Base-by-base conservation (phyloP, 2,888 invertebrate genomes). In the Drosophila flavopinicola region DNA sequence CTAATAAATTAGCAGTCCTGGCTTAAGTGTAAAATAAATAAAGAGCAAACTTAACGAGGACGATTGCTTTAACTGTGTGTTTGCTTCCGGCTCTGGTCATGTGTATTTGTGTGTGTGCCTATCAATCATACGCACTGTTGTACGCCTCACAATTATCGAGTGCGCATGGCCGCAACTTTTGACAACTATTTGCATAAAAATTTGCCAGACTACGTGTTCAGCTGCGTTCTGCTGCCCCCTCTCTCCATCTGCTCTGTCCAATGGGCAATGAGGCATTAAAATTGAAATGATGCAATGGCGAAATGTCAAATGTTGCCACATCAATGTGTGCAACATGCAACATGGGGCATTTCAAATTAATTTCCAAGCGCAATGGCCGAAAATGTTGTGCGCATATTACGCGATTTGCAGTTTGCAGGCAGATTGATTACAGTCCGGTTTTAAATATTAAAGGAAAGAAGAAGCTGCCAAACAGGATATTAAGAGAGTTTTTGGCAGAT, bases 1-100 rank as follows among this genome's bases (percentile, higher is more conserved):
- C 70, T 64, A 78, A 86, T 84, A 84, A 84, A 84, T 84, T 85
- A 85, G 77, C 68, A 58, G 52, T 39, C 49, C 29, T 39, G 63
- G 67, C 71, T 85, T 79, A 71, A 80, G 68, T 77, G 66, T 68
- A 73, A 66, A 78, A 61, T 70, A 79, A 66, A 75, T 73, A 70
- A 75, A 72, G 63, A 73, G 57, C 63, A 54, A 84, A 79, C 74
- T 77, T 67, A 61, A 48, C 66, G 61, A 44, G 25, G 38, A 32
- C 7, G 35, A 20, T 24, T 11, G 2, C 25, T 45, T 23, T 48
- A 29, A 13, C 37, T 10, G 6, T 24, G 6, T 10, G 6, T 11
- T 5, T 15, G 15, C 20, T 20, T n/a, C n/a, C n/a, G n/a, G n/a
- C 20, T 20, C 2, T 20, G 20, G 4, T 20, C 20, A 20, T 24